A percentile compares a stretch with the other conserved stretches of the same genome.
These are phyloP conservation scores for Junco hyemalis DNA, from an alignment of 2,113 vertebrate genomes.

Conservation along the genomic window DNA sequence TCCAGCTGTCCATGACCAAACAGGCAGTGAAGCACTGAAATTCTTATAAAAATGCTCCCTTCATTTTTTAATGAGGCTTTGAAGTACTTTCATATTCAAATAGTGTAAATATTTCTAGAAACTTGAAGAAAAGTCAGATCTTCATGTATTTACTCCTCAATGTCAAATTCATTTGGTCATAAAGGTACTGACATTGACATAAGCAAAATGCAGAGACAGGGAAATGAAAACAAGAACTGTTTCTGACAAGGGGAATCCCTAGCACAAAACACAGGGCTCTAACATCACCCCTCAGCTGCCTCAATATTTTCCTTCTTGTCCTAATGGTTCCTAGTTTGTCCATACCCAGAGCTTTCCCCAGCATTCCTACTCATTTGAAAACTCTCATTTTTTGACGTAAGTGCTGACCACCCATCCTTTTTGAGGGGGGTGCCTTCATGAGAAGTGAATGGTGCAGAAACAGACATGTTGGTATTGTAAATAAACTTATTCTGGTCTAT, in stretches of 20 bases:
- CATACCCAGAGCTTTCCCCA: neutral
- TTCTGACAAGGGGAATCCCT: neutral
- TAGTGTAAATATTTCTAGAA: neutral
- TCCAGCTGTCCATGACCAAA: neutral
- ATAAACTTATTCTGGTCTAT: neutral
- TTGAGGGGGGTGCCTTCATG: fast-evolving
- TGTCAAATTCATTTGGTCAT: neutral
- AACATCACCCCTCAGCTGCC: neutral
- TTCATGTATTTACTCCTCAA: neutral
- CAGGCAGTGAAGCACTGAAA: neutral
- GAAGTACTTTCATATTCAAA: neutral
- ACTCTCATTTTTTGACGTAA: neutral
- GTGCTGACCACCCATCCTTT: neutral
- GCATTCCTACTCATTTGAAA: neutral
- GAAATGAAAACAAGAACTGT: neutral
- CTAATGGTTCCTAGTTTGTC: neutral
- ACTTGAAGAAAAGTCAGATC: neutral
- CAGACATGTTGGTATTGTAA: neutral
- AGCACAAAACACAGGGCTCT: neutral
- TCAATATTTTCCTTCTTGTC: neutral
- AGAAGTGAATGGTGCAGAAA: neutral
- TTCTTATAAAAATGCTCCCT: neutral
- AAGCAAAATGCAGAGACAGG: neutral
- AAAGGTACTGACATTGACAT: neutral
- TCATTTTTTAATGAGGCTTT: neutral